Percentiles rank a stretch among this genome's conserved stretches.
phyloP scores from a whole-genome alignment of 2,113 vertebrate species.

The Zapus hudsonius region DNA sequence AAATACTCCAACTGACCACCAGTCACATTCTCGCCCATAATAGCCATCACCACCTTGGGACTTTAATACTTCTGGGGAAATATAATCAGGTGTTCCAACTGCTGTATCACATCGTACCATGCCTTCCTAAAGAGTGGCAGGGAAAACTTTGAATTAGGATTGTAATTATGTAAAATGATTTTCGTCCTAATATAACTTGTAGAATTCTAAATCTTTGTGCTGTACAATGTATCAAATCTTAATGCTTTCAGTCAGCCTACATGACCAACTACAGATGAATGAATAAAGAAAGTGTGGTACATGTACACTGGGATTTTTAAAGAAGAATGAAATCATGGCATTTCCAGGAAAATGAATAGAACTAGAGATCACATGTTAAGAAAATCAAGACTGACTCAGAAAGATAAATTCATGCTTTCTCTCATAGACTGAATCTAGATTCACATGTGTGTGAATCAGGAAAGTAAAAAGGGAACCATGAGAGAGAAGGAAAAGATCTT shows the following conservation, averaged over 20 bases:
- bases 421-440: not conserved
- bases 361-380: not conserved
- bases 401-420: not conserved
- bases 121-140: conserved; percentile 89
- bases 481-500: too few species aligned
- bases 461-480: too few species aligned
- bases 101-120: conserved; percentile 99
- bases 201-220: not conserved
- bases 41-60: conserved; percentile 99
- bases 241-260: not conserved
- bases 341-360: not conserved
- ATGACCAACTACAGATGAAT: not conserved
- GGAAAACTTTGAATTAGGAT: conserved; percentile 59
- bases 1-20: conserved; percentile 99
- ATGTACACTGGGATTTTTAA: not conserved
- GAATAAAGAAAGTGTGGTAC: not conserved
- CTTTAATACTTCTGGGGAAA: conserved; percentile 99
- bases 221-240: conserved; percentile 43
- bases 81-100: conserved; percentile 99
- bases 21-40: conserved; percentile 98
- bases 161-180: conserved; percentile 15
- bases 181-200: not conserved
- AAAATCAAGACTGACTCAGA: not conserved
- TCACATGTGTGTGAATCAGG: not conserved
- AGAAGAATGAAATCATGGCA: not conserved